A percentile compares a stretch with the other conserved stretches of the same genome.
Evolutionary conservation across 2,113 vertebrate species (phyloP).

Genomic region (Notothenia coriiceps): DNA sequence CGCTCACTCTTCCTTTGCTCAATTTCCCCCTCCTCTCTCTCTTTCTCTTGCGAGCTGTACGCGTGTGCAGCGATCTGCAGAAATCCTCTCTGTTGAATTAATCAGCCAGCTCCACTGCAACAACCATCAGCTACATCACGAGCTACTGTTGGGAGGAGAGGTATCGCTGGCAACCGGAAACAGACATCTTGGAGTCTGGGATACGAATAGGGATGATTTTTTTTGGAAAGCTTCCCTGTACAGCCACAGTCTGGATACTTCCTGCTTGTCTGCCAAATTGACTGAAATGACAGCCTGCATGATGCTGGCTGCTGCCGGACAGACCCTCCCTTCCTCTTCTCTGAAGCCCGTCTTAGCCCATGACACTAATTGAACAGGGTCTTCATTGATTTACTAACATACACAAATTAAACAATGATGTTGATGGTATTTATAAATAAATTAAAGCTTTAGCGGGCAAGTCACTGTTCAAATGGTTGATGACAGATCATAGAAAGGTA

Average conservation of each 20-base stretch:
- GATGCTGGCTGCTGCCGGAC: conserved; percentile 25
- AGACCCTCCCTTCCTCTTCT: conserved; percentile 23
- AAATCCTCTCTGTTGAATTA: conserved; percentile 78
- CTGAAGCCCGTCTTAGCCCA: conserved; percentile 5
- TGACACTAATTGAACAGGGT: conserved; percentile 39
- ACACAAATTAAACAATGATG: conserved; percentile 3
- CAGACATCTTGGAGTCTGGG: conserved; percentile 47
- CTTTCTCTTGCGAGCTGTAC: conserved; percentile 25
- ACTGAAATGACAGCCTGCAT: conserved; percentile 42
- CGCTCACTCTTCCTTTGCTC: background rate
- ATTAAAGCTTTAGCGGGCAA: background rate
- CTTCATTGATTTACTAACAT: conserved; percentile 29
- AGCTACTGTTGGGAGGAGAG: conserved; percentile 41
- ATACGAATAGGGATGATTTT: conserved; percentile 33
- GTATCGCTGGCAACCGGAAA: conserved; percentile 35
- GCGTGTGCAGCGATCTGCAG: conserved; percentile 67
- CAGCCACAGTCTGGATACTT: conserved; percentile 36
- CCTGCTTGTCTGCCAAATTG: conserved; percentile 41
- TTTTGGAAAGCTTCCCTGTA: conserved; percentile 19
- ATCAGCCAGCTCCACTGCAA: conserved; percentile 67
- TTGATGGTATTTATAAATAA: conserved; percentile 1
- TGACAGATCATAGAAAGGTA: background rate
- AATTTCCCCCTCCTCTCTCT: conserved; percentile 39
- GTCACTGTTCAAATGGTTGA: background rate
- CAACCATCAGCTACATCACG: conserved; percentile 63